Base-by-base conservation (phyloP, 2,113 vertebrate species). In the Phainopepla nitens region DNA sequence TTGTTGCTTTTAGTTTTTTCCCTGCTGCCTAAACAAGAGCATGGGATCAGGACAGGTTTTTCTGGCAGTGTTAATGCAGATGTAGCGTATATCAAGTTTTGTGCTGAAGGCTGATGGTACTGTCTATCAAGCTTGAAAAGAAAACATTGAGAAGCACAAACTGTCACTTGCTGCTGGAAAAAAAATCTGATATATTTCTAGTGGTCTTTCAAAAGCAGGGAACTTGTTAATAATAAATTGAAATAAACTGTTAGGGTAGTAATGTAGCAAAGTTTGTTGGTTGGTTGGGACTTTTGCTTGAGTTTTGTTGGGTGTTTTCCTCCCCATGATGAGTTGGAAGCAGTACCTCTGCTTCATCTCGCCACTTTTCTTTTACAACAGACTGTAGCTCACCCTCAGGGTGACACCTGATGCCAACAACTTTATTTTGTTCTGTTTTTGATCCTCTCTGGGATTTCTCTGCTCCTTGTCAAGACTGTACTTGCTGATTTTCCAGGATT, bases 291-390 rank as follows among this genome's bases (percentile, higher is more conserved):
- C 25, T 45, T 61, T 33, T 16, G 10, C 4, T 21, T 47, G 39
- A 44, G 13, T 53, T 90, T 80, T 75, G 3, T 15, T 35, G 49
- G 8, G 9, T 57, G 3, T 76, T 77, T 77, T 9, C 4, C 1
- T 8, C 13, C 2, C 2, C 13, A 17, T 23, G 1, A 0, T 25
- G 73, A 84, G 25, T 29, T 62, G 25, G 42, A 86, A 56, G 35
- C 13, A 54, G 27, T 29, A 31, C 44, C 25, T 78, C 29, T 33
- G 13, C n/a, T 64, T 45, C 12, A 10, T 23, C 33, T 90, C 35
- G 27, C 1, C 31, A 4, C 12, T 58, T 65, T 65, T 39, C 5
- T 41, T 68, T 61, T 78, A 15, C 8, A 35, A 0, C 1, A 1
- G 11, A 17, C 2, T 14, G 10, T 20, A 7, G 33, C 39, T 41